Base-by-base conservation (phyloP, 2,113 vertebrate genomes). In the Peromyscus maniculatus region DNA sequence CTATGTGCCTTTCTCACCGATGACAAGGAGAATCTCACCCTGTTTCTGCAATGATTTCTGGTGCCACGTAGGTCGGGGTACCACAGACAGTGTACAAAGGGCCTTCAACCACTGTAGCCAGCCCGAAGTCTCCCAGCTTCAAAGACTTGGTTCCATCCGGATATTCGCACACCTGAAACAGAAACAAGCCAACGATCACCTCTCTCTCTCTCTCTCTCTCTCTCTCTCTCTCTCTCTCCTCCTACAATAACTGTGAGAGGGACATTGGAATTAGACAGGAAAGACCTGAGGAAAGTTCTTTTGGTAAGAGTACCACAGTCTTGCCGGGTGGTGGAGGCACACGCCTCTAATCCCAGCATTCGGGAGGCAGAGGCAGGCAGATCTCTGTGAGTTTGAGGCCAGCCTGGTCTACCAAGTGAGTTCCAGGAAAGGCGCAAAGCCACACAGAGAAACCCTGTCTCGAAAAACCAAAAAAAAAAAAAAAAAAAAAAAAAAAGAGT, bases 41-140 rank as follows among this genome's bases (percentile, higher is more conserved):
- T 5, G 99, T 99, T 97, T 99, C 99, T 13, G 99, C 98, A 90
- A 99, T 99, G 98, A 99, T 99, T 98, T 99, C 99, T 43, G 99
- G 99, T 97, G 99, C 99, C 94, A 99, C 99, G 0, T 99, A 99
- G 0, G 99, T 99, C 1, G 99, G 99, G 0, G 99, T 99, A 62
- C 99, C 99, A 90, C 99, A 99, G 55, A 99, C 99, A 0, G 99
- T 99, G 89, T 99, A 99, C 17, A 99, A 87, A 3, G 99, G 99
- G 2, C 99, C 99, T 97, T 99, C 99, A n/a, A 99, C 99, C 97
- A 99, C 99, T 0, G 99, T 99, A 0, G 99, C 99, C 98, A 99
- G 98, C 7, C 99, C 99, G 64, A 99, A 99, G 98, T 99, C 99
- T 91, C 99, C 99, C 21, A 99, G 98, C 87, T 99, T 99, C 98